A percentile compares a stretch with the other conserved stretches of the same genome.
These are phyloP conservation scores for Scaptomyza polygonia DNA, from an alignment of 2,888 invertebrate species.

Conservation along the genomic window DNA sequence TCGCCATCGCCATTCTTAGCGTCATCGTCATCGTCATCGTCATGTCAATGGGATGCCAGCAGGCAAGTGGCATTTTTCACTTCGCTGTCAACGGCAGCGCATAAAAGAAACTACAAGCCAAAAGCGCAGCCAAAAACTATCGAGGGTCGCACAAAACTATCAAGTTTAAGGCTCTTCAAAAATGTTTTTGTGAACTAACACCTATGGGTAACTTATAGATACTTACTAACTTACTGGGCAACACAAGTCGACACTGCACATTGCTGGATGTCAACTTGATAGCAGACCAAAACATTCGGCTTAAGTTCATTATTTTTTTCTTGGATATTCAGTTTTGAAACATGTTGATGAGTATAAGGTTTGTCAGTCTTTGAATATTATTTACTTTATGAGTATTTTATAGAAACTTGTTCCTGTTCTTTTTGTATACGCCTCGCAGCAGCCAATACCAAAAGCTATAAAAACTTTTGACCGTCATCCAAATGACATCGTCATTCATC, in stretches of 20 bases:
- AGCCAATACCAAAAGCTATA: constrained; percentile 42
- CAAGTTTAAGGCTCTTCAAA: not conserved
- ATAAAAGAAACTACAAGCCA: constrained; percentile 54
- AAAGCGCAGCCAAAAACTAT: constrained; percentile 5
- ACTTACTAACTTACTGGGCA: no score
- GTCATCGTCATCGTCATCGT: constrained; percentile 34
- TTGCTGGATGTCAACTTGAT: no score
- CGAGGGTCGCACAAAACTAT: constrained; percentile 35
- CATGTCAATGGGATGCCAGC: constrained; percentile 62
- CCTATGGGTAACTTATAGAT: no score
- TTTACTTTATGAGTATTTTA: no score
- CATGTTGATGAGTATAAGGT: no score
- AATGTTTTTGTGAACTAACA: no score
- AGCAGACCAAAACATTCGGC: no score
- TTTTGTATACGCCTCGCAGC: constrained; percentile 27
- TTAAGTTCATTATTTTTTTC: no score
- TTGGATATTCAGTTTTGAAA: no score
- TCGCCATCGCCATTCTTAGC: constrained; percentile 23
- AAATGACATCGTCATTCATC: constrained; percentile 61
- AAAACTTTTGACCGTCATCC: constrained; percentile 62
- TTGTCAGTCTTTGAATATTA: no score
- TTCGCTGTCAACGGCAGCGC: constrained; percentile 68
- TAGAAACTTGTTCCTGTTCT: no score
- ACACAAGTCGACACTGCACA: no score
- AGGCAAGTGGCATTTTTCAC: constrained; percentile 78